Evolutionary conservation across 2,113 vertebrate genomes (phyloP).

Genomic region (Oncorhynchus keta): DNA sequence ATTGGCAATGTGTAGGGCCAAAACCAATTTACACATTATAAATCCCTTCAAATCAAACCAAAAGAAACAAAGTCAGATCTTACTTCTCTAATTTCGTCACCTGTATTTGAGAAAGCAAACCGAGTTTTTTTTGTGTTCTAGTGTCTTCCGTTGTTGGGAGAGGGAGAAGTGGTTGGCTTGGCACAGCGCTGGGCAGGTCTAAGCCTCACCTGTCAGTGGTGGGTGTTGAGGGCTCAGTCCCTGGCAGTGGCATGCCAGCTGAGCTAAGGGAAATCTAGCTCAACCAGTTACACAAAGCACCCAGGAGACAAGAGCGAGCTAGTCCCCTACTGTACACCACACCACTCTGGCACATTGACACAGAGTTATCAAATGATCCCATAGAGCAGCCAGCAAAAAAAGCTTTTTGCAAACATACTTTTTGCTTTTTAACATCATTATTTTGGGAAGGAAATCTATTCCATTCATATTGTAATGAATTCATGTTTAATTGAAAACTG

Average conservation of each 20-base stretch:
- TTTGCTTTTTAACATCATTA: no score
- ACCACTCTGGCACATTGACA: conserved; percentile 28
- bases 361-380: conserved; percentile 9
- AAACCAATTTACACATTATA: no score
- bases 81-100: neutral
- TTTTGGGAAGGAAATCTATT: no score
- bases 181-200: conserved; percentile 49
- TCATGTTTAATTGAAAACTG: no score
- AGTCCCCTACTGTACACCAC: conserved; percentile 24
- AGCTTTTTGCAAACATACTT: neutral
- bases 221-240: conserved; percentile 18
- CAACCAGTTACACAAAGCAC: conserved; percentile 56
- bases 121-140: conserved; percentile 14
- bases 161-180: conserved; percentile 52
- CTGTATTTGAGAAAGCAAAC: neutral
- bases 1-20: conserved; percentile 27
- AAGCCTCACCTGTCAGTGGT: conserved; percentile 63
- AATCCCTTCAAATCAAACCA: no score
- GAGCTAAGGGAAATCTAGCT: conserved; percentile 63
- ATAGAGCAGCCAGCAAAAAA: neutral
- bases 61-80: neutral
- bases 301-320: conserved; percentile 3
- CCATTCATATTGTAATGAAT: no score
- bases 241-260: conserved; percentile 51
- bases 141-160: conserved; percentile 42